These are phyloP conservation scores for Neelides folsomi DNA, from an alignment of 2,888 invertebrate genomes.

Conservation along the genomic window DNA sequence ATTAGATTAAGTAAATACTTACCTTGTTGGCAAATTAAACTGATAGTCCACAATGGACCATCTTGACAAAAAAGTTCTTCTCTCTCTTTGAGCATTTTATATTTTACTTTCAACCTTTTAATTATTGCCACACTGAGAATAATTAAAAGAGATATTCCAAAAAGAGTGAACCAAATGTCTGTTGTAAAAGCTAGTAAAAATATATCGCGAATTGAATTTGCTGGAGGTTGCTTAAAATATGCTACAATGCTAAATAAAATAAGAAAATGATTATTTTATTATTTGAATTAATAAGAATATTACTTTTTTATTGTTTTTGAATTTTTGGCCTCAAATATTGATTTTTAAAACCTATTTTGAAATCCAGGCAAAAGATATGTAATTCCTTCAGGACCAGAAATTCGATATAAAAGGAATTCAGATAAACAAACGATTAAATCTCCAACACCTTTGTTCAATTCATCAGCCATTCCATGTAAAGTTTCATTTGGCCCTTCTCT, in stretches of 20 bases:
- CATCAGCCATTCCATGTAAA: not conserved
- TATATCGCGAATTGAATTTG: conserved; percentile 1
- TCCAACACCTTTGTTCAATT: not conserved
- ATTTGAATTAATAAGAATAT: too few relatives aligned
- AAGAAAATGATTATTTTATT: too few relatives aligned
- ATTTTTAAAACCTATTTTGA: not conserved
- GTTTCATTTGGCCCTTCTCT: conserved; percentile 1
- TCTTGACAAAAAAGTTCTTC: not conserved
- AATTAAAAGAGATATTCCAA: not conserved
- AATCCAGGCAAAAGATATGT: conserved; percentile 1
- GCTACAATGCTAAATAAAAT: not conserved
- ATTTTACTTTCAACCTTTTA: not conserved
- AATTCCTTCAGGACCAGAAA: conserved; percentile 1
- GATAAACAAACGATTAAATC: not conserved
- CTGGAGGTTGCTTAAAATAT: conserved; percentile 2
- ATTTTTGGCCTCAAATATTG: not conserved
- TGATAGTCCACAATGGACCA: not conserved
- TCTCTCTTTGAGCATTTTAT: not conserved
- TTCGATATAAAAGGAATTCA: conserved; percentile 1
- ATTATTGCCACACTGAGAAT: not conserved
- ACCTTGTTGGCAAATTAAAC: conserved; percentile 4
- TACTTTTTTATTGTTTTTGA: too few relatives aligned
- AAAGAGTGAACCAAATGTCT: not conserved
- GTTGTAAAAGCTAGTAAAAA: conserved; percentile 1
- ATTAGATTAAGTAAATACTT: not conserved